Base-by-base conservation (phyloP, 2,797 vertebrate genomes). In the Lepus oiostolus region DNA sequence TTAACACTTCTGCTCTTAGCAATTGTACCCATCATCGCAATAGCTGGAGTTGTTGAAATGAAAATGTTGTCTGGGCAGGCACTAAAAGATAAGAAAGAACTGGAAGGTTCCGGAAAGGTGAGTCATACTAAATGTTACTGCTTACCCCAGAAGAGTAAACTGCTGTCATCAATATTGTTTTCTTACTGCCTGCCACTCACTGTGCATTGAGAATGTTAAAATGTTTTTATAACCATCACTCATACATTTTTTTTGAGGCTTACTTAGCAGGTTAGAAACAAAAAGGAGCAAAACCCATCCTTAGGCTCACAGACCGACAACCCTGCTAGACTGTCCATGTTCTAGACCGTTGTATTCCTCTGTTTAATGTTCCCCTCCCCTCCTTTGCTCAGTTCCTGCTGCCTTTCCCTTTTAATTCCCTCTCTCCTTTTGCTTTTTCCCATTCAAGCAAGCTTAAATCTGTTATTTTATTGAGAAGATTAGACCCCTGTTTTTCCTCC, bases 51-150 rank as follows among this genome's bases (percentile, higher is more conserved):
- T 52, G 96, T 99, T 81, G 98, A 99, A 98, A 98, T 99, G 98
- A 99, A 98, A 97, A 97, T 99, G 98, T 98, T 99, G 54, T 97
- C 98, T 16, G 99, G 99, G 54, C 99, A 99, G 7, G 99, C 99
- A 22, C 95, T 97, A 16, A 98, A 99, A 97, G 99, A 99, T 97
- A 99, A 99, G 98, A 98, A 98, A 97, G 98, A 99, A 96, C 98
- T 99, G 79, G 99, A 99, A 98, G 98, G 97, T 96, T 98, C 99
- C 82, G 99, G 99, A 95, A 99, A 99, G 99, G 99, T 99, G 74
- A 30, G 97, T 93, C 42, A 60, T 52, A 32, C 86, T 58, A 95
- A 96, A 0, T 65, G 0, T 1, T 28, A n/a, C 60, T 50, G 32
- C 63, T 85, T 62, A 63, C 5, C 88, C 76, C 72, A 87, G 8